Evolutionary conservation across 2,888 invertebrate genomes (phyloP), one percentile per base, ranked within the genome.

Genomic region (Tanypteryx hageni): DNA sequence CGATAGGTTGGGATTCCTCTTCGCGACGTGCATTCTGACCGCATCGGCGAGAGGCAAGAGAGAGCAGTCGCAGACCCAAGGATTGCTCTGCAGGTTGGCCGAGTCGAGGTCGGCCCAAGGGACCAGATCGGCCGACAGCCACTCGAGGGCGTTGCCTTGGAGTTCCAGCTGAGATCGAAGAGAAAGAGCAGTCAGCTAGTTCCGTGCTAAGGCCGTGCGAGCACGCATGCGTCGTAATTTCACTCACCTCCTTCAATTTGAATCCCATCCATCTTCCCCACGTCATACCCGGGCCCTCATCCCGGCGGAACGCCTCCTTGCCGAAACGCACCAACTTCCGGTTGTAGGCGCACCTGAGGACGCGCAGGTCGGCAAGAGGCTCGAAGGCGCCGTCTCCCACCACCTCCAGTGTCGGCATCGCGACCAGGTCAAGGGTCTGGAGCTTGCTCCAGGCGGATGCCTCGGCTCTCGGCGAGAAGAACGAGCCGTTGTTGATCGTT

Each of bases 61-160:
- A 4, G 89, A 68, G 93, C 94, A 94, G 93, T 94, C 94, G 92
- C 94, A 94, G 57, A 96, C 95, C 97, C 96, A 98, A 0, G 97
- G 97, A 94, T 98, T 98, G 94, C 96, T 96, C 64, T 96, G 96
- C 13, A 98, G 95, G 93, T 97, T 97, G 92, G 98, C 94, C 92
- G 95, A 95, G 58, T 96, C 95, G 22, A 98, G 94, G 58, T 96
- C 95, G 94, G 97, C 97, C 98, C 98, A 98, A 92, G 97, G 96
- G 0, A 96, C 96, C 4, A 97, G 93, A 5, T 68, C 56, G 9
- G 89, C 44, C 18, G 89, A 89, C 14, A 89, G 27, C 61, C 27
- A 89, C 44, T 89, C 64, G 7, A 89, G 89, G 10, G 44, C 44
- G n/a, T 89, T 68, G 11, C 31, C 61, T 16, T 89, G 89, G 11